A percentile compares a stretch with the other conserved stretches of the same genome.
These are phyloP conservation scores for Aelia acuminata DNA, from an alignment of 2,888 invertebrate genomes.

Conservation along the genomic window DNA sequence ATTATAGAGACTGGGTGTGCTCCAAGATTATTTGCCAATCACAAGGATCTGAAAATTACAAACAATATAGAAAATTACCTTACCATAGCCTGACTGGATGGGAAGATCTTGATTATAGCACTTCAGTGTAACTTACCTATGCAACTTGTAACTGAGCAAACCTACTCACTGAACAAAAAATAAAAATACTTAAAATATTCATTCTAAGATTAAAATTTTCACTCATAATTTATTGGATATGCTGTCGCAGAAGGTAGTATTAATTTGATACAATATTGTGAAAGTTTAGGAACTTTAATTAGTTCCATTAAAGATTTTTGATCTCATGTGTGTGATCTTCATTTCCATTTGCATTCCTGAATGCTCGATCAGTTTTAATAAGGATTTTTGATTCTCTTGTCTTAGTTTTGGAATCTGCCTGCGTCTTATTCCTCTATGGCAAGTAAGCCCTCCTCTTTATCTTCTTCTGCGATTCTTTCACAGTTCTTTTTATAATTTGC, in stretches of 20 bases:
- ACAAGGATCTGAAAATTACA: too few relatives aligned
- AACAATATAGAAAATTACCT: too few relatives aligned
- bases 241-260: background rate
- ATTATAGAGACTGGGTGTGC: too few relatives aligned
- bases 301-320: background rate
- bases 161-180: too few relatives aligned
- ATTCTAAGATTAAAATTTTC: background rate
- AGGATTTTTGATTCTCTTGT: background rate
- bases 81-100: too few relatives aligned
- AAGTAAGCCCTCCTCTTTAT: background rate
- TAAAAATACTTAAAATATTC: background rate
- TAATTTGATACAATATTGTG: slow-evolving; percentile 15
- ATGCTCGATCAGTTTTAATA: background rate
- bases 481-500: background rate
- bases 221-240: slow-evolving; percentile 32
- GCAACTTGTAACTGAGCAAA: too few relatives aligned
- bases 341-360: background rate
- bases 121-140: too few relatives aligned
- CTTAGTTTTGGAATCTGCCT: background rate
- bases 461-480: background rate
- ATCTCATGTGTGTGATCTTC: too few relatives aligned
- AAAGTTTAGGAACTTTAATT: background rate
- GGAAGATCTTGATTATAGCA: too few relatives aligned
- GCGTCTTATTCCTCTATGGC: background rate
- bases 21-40: too few relatives aligned